These are phyloP conservation scores for Crocallis elinguaria DNA, from an alignment of 2,888 invertebrate genomes.

Conservation along the genomic window DNA sequence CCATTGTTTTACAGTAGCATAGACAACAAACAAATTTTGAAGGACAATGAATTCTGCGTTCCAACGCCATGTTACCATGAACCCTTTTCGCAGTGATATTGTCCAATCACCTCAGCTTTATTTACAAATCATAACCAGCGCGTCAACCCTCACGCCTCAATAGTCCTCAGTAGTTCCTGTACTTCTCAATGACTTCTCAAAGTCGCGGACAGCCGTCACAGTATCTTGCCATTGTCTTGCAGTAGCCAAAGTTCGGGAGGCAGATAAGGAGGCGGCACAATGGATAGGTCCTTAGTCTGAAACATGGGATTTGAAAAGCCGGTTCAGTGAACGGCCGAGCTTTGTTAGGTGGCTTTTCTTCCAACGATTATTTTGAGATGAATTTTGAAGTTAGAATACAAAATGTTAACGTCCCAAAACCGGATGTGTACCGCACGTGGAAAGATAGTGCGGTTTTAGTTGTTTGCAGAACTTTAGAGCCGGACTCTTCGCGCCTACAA, in stretches of 20 bases:
- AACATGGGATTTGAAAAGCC: constrained; percentile 66
- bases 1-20: neutral
- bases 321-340: constrained; percentile 47
- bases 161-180: constrained; percentile 45
- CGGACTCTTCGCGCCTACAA: too few relatives aligned
- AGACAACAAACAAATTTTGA: neutral
- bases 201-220: constrained; percentile 40
- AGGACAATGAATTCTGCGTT: too few relatives aligned
- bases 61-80: too few relatives aligned
- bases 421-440: constrained; percentile 3
- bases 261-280: constrained; percentile 61
- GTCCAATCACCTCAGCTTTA: constrained; percentile 1
- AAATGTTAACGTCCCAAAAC: constrained; percentile 7
- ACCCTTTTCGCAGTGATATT: neutral
- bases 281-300: constrained; percentile 66
- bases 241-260: constrained; percentile 61
- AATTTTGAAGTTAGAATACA: constrained; percentile 26
- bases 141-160: constrained; percentile 18
- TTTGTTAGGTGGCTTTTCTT: constrained; percentile 51
- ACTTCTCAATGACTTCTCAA: constrained; percentile 14
- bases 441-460: constrained; percentile 14
- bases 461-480: neutral
- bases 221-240: constrained; percentile 64
- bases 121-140: constrained; percentile 11
- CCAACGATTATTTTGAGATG: constrained; percentile 37